Percentiles rank a stretch among this genome's conserved stretches.
These are phyloP conservation scores for Papilio aristodemus DNA, from an alignment of 1,140 invertebrate species.

Conservation along the genomic window DNA sequence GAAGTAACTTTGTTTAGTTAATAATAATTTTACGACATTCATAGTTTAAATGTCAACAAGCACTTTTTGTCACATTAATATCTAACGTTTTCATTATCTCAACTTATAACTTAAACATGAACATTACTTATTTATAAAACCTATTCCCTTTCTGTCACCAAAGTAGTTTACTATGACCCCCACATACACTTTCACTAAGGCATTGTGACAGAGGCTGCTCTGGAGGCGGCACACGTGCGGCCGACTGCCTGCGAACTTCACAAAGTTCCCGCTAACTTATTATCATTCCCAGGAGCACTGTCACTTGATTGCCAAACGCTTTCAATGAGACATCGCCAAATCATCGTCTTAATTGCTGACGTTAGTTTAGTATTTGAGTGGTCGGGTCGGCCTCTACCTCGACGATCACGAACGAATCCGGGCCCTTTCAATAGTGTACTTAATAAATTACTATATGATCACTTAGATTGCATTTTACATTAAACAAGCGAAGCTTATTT, in stretches of 20 bases:
- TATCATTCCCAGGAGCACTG: not conserved
- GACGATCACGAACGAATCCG: too few relatives aligned
- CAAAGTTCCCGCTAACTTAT: slow-evolving; percentile 3
- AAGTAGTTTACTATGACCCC: not conserved
- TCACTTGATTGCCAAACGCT: not conserved
- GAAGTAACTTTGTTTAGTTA: too few relatives aligned
- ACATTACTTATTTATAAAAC: not conserved
- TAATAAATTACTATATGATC: too few relatives aligned
- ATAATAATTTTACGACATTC: too few relatives aligned
- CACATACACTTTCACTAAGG: not conserved
- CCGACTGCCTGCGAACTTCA: not conserved
- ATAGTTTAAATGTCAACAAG: too few relatives aligned
- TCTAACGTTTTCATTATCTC: too few relatives aligned
- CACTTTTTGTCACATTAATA: too few relatives aligned
- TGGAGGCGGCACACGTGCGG: not conserved
- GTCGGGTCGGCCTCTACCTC: too few relatives aligned
- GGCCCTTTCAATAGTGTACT: too few relatives aligned
- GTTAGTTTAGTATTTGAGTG: not conserved
- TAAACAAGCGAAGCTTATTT: not conserved
- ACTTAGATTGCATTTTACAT: not conserved
- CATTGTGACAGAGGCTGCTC: not conserved
- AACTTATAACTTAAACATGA: not conserved
- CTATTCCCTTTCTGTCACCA: not conserved
- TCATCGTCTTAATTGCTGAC: not conserved
- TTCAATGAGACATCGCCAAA: not conserved